Evolutionary conservation across 37 sponge, comb jelly and placozoan genomes (phyloP), one percentile per base, ranked within the genome.

Genomic region (Cladorhizidae sp.): DNA sequence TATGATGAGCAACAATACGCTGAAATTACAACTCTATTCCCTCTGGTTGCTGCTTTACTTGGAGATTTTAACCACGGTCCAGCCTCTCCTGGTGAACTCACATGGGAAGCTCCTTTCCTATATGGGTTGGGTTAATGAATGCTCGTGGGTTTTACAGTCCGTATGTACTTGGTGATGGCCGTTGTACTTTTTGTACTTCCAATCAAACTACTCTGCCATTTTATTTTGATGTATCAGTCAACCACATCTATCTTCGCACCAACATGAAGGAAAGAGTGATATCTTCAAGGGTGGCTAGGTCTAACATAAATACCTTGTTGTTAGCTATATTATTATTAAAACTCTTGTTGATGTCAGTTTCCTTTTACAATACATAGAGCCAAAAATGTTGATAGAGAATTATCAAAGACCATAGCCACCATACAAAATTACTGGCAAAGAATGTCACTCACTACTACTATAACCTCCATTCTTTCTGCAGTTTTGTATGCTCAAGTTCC

Each of bases 11-110:
- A 76, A n/a, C 77, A 76, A 9, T 57, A 59, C 23, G 25, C 59
- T 61, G 77, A 76, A 40, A 37, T 76, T 17, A 61, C 37, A 2
- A 38, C 40, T 14, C 20, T 76, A 18, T 61, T 61, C 20, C 23
- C 11, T 1, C 23, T 61, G 1, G 8, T 76, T 14, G 32, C 11
- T 28, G 36, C 26, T 22, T 23, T 76, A 14, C 6, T 76, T 17
- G 77, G 77, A 58, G 77, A 76, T 37, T 76, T 76, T 63, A 76
- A 76, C 63, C 61, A 76, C 23, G 63, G 77, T 23, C 77, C 77
- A 26, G 63, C 63, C 33, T 58, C 54, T n/a, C 77, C 59, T n/a
- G 77, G 62, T 14, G 36, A 37, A 26, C 36, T 57, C 17, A 22
- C 57, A 20, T 40, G 57, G 54, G 77, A 39, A 11, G 37, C 37